Base-by-base conservation (phyloP, 2,797 vertebrate genomes). In the Benthosema pterotum region DNA sequence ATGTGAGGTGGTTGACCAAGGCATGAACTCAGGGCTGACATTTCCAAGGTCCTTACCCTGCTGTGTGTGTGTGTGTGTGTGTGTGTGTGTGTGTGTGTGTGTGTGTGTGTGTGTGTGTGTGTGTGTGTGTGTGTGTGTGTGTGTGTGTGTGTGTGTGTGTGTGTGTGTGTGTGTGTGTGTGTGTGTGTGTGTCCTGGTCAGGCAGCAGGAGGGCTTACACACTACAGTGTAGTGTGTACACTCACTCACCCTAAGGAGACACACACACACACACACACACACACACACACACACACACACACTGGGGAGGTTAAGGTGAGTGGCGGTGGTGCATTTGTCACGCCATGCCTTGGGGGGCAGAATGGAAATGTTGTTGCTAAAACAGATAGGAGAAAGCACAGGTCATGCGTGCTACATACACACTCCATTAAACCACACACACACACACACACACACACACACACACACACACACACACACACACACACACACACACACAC, bases 11-110 rank as follows among this genome's bases (percentile, higher is more conserved):
- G 8, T 19, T 80, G 71, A 72, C 74, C 71, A 9, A 50, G 57
- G 45, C 18, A 8, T 75, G 70, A 80, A 73, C 74, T 67, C 51
- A 43, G 1, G 16, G 1, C 60, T 72, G 73, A 77, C 71, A 72
- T 74, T 72, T 63, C 42, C 19, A 52, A 59, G 57, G 47, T 49
- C 52, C 62, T 64, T 58, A 57, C 61, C 52, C 58, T 63, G 17
- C 42, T 57, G 22, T 47, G 55, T 38, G 17, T 62, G 59, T 52
- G 49, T 52, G 28, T 52, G 59, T 49, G 25, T 50, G 55, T 46
- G 45, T 63, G 38, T 22, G 50, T 53, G 60, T 25, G 51, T 42
- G 25, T 42, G 22, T 52, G 58, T 32, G 59, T 38, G 52, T 60
- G 54, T 57, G 53, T 57, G 59, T 73, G 42, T 52, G 46, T 59